Evolutionary conservation across 53 echinoderm and acorn worm genomes (phyloP).

Genomic region (Antedon mediterranea): DNA sequence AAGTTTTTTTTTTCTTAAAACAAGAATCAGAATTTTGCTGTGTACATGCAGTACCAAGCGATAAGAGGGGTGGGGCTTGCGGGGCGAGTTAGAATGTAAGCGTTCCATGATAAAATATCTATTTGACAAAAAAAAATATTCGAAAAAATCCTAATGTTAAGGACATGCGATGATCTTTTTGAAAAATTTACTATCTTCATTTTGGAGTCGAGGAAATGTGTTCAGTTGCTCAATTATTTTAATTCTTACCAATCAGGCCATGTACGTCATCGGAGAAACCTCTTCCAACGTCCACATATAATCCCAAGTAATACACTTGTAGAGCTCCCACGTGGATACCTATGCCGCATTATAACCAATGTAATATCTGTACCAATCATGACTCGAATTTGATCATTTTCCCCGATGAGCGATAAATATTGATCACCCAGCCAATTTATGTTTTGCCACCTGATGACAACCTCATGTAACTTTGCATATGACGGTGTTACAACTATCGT

Average conservation of each 20-base stretch:
- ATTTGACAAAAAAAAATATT: no score
- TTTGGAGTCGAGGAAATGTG: no score
- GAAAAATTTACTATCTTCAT: no score
- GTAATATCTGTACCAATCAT: not conserved
- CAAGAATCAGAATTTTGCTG: no score
- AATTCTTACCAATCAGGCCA: conserved; percentile 55
- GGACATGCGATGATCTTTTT: no score
- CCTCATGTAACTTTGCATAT: not conserved
- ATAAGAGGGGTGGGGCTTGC: no score
- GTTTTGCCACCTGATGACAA: conserved; percentile 7
- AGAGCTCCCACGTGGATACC: not conserved
- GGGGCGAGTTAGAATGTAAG: no score
- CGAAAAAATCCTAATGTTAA: no score
- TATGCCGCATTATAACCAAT: conserved; percentile 14
- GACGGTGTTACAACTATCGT: conserved; percentile 5
- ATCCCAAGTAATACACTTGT: conserved; percentile 33
- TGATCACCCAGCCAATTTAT: not conserved
- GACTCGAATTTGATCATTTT: conserved; percentile 4
- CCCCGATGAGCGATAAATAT: not conserved
- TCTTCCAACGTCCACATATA: conserved; percentile 35
- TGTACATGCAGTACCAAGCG: no score
- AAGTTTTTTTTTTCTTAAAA: no score
- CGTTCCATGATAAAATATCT: no score
- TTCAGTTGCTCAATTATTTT: no score
- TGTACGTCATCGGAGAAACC: conserved; percentile 57